phyloP scores from a whole-genome alignment of 1,140 invertebrate species.

The Cataglyphis hispanica region DNA sequence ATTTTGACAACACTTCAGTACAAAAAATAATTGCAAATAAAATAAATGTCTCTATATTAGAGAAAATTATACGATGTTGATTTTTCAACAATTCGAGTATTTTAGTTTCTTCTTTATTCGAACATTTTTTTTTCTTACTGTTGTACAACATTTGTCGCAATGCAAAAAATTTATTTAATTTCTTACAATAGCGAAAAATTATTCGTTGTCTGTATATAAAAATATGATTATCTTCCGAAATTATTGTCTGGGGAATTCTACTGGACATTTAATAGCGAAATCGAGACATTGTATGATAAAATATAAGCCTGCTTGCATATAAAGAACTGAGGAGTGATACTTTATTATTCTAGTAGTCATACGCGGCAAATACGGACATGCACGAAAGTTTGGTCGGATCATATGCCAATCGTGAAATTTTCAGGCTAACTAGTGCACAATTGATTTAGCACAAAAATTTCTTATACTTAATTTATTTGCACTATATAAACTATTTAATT shows the following conservation, averaged over 20 bases:
- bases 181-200: neutral
- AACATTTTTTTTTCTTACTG: neutral
- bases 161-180: neutral
- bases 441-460: neutral
- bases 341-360: slow-evolving; percentile 49
- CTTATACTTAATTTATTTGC: neutral
- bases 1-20: neutral
- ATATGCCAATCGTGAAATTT: slow-evolving; percentile 24
- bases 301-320: slow-evolving; percentile 5
- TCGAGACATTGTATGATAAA: slow-evolving; percentile 20
- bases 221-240: neutral
- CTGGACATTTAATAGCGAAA: neutral
- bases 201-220: neutral
- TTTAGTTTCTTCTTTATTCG: slow-evolving; percentile 7
- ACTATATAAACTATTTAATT: too few species aligned
- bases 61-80: neutral
- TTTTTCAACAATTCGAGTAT: neutral
- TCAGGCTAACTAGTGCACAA: neutral
- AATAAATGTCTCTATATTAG: neutral
- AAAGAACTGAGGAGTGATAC: slow-evolving; percentile 34
- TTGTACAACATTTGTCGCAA: neutral
- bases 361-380: slow-evolving; percentile 58
- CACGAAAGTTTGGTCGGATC: slow-evolving; percentile 64
- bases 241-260: neutral
- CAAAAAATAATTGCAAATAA: neutral